phyloP scores from a whole-genome alignment of 2,797 vertebrate genomes.

The Hyperoplus immaculatus region DNA sequence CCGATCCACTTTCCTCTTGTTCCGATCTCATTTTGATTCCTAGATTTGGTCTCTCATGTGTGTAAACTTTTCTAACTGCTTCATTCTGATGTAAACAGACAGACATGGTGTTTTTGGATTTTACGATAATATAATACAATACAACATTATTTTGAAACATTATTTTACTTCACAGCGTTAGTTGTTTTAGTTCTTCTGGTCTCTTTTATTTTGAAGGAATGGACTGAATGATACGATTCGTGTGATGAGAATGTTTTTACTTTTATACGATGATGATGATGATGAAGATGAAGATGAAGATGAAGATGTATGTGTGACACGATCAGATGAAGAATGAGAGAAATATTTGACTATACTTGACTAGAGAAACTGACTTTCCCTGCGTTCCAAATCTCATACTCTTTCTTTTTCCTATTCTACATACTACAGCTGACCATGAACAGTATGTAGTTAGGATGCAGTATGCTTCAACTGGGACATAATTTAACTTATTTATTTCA shows the following conservation, averaged over 20 bases:
- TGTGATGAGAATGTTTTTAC: slow-evolving; percentile 45
- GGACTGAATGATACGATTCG: neutral
- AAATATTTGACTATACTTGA: neutral
- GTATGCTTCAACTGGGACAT: too few species aligned
- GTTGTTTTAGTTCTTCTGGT: neutral
- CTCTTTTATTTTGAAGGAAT: slow-evolving; percentile 9
- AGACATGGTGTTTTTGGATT: neutral
- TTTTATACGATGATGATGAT: slow-evolving; percentile 49
- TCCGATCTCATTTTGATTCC: too few species aligned
- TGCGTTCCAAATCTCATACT: too few species aligned
- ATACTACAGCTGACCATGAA: too few species aligned
- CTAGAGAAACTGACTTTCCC: neutral
- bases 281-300: too few species aligned
- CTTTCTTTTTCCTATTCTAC: too few species aligned
- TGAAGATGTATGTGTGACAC: slow-evolving; percentile 2
- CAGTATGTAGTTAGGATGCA: too few species aligned
- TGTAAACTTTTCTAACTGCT: neutral
- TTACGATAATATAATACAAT: too few species aligned
- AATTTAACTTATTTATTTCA: too few species aligned
- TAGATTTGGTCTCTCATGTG: too few species aligned
- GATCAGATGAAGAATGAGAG: neutral
- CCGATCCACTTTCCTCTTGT: too few species aligned
- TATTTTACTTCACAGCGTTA: neutral
- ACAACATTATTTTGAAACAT: neutral
- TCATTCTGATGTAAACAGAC: neutral